Conservation (phyloP, 2,113 vertebrate species). For the Petromus typicus region DNA sequence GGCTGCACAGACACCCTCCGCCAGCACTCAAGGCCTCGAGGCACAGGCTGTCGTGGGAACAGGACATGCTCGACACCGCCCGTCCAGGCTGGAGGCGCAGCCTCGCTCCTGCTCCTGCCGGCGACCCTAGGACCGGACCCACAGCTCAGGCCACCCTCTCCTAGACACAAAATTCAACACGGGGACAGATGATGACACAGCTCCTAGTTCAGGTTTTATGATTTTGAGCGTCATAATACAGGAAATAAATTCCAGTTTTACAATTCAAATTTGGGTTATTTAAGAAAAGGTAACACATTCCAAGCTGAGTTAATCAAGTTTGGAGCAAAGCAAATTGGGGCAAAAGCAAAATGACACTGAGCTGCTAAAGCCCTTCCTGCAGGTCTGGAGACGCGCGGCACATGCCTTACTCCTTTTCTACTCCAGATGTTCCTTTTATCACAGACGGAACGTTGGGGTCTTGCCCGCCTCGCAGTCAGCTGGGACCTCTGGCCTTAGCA, state of each 20-base stretch:
- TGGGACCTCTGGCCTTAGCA: not conserved
- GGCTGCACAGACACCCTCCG: not conserved
- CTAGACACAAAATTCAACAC: not conserved
- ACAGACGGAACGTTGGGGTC: too few species aligned
- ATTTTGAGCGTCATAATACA: not conserved
- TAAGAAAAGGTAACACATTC: not conserved
- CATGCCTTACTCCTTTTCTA: too few species aligned
- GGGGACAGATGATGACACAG: not conserved
- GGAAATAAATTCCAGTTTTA: constrained; percentile 26
- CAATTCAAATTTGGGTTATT: not conserved
- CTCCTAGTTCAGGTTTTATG: constrained; percentile 5
- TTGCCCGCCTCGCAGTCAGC: not conserved
- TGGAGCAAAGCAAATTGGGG: not conserved
- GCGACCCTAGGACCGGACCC: not conserved
- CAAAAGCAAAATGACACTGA: not conserved
- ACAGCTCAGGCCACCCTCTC: not conserved
- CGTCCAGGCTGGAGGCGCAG: not conserved
- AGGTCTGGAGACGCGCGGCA: too few species aligned
- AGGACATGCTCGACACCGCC: not conserved
- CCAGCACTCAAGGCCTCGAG: not conserved
- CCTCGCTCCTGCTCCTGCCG: not conserved
- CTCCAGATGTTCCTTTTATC: too few species aligned
- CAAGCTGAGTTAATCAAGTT: not conserved
- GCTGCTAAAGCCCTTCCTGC: not conserved
- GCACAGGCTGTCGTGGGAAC: not conserved